These are phyloP conservation scores for Gymnothorax reevesii DNA, from an alignment of 2,797 vertebrate genomes.

Conservation along the genomic window DNA sequence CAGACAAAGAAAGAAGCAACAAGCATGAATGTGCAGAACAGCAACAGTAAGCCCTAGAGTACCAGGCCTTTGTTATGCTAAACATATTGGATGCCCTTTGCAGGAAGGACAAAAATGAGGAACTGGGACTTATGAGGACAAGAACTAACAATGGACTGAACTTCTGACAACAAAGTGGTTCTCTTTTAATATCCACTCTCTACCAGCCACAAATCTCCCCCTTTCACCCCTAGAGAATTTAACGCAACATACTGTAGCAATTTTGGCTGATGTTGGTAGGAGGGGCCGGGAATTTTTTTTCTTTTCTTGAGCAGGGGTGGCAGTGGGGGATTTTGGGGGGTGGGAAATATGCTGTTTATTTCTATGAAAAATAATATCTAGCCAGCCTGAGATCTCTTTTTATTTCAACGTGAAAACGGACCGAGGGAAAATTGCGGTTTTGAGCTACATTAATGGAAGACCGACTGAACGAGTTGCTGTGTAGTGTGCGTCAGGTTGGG, in stretches of 20 bases:
- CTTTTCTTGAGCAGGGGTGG: not conserved
- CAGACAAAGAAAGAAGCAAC: slow-evolving; percentile 30
- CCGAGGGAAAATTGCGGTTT: not conserved
- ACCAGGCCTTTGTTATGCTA: slow-evolving; percentile 63
- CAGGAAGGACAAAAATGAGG: slow-evolving; percentile 6
- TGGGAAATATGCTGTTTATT: not conserved
- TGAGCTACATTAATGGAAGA: slow-evolving; percentile 30
- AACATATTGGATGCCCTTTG: slow-evolving; percentile 52
- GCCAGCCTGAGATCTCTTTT: slow-evolving; percentile 44
- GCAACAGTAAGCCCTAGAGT: slow-evolving; percentile 49
- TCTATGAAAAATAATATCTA: slow-evolving; percentile 9
- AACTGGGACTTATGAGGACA: slow-evolving; percentile 3
- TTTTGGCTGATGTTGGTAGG: slow-evolving; percentile 50
- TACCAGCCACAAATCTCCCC: slow-evolving; percentile 16
- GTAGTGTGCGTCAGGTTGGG: not conserved
- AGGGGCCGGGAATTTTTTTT: slow-evolving; percentile 36
- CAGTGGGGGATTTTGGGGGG: not conserved
- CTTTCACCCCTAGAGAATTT: slow-evolving; percentile 22
- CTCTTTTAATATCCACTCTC: slow-evolving; percentile 29
- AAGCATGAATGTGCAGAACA: slow-evolving; percentile 62
- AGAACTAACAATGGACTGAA: not conserved
- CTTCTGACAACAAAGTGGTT: slow-evolving; percentile 31
- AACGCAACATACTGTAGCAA: slow-evolving; percentile 62
- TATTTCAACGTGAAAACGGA: slow-evolving; percentile 40
- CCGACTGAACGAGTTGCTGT: slow-evolving; percentile 20